Evolutionary conservation across 2,797 vertebrate genomes (phyloP).

Genomic region (Gallinago stenura): DNA sequence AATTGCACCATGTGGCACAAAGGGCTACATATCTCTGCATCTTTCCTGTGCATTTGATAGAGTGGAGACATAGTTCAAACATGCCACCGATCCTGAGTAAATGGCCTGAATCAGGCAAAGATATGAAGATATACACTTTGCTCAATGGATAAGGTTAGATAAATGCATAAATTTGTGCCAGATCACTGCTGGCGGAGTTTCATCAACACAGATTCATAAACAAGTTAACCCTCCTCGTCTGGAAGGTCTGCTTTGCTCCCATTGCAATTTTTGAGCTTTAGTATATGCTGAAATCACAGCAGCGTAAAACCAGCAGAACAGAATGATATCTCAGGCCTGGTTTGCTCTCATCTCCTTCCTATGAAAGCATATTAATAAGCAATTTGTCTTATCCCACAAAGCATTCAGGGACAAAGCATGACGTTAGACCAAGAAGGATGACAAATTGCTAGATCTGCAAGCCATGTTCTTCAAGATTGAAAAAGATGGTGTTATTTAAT

Average conservation of each 20-base stretch:
- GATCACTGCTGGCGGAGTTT: not conserved
- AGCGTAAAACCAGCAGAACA: not conserved
- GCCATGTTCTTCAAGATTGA: not conserved
- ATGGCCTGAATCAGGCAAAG: not conserved
- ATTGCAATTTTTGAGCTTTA: not conserved
- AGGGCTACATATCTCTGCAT: not conserved
- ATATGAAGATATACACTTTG: not conserved
- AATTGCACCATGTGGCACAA: not conserved
- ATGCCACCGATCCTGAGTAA: not conserved
- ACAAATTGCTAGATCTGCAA: slow-evolving; percentile 9
- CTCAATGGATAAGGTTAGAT: not conserved
- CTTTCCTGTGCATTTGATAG: not conserved
- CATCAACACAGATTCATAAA: not conserved
- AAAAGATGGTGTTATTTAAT: not conserved
- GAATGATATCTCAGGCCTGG: not conserved
- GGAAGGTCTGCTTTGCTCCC: not conserved
- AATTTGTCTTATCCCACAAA: slow-evolving; percentile 22
- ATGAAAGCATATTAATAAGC: slow-evolving; percentile 3
- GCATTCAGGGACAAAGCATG: not conserved
- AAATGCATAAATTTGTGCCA: not conserved
- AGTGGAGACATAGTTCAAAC: not conserved
- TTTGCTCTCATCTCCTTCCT: not conserved
- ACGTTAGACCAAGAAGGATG: not conserved
- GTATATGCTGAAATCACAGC: not conserved
- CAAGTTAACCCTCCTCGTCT: not conserved